Percentiles rank a stretch among this genome's conserved stretches.
These are phyloP conservation scores for Molanna angustata DNA, from an alignment of 2,888 invertebrate species.

Conservation along the genomic window DNA sequence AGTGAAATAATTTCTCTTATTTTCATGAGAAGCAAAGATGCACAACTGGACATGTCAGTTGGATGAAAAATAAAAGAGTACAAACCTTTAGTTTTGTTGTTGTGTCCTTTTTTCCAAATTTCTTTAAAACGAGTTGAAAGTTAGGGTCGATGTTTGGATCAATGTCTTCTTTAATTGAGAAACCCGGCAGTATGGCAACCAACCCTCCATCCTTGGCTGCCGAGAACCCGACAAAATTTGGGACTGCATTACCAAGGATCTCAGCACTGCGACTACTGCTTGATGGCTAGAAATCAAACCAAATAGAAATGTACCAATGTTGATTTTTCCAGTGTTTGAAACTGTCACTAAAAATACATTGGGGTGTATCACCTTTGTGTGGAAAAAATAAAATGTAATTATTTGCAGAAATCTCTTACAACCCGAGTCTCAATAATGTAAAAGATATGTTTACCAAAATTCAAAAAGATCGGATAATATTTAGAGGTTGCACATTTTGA, in stretches of 20 bases:
- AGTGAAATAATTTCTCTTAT: no score
- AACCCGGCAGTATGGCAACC: conserved; percentile 55
- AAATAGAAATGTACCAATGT: no score
- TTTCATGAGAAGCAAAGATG: conserved; percentile 10
- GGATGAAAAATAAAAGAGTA: no score
- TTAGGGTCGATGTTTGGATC: conserved; percentile 65
- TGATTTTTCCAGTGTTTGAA: no score
- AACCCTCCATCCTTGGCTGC: conserved; percentile 60
- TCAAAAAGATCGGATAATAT: no score
- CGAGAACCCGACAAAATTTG: conserved; percentile 64
- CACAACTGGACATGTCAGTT: background rate
- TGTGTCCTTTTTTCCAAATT: conserved; percentile 86
- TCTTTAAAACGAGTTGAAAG: conserved; percentile 77
- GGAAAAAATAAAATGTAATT: background rate
- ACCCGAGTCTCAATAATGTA: no score
- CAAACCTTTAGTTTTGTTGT: conserved; percentile 83
- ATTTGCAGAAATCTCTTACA: conserved; percentile 18
- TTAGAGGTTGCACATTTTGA: no score
- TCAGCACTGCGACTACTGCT: conserved; percentile 89
- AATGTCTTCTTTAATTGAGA: conserved; percentile 59
- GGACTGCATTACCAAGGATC: conserved; percentile 59
- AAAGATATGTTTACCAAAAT: no score
- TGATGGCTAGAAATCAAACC: conserved; percentile 67
- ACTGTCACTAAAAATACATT: no score
- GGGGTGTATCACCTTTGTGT: no score